Evolutionary conservation across 2,888 invertebrate genomes (phyloP).

Genomic region (Limnephilus rhombicus): DNA sequence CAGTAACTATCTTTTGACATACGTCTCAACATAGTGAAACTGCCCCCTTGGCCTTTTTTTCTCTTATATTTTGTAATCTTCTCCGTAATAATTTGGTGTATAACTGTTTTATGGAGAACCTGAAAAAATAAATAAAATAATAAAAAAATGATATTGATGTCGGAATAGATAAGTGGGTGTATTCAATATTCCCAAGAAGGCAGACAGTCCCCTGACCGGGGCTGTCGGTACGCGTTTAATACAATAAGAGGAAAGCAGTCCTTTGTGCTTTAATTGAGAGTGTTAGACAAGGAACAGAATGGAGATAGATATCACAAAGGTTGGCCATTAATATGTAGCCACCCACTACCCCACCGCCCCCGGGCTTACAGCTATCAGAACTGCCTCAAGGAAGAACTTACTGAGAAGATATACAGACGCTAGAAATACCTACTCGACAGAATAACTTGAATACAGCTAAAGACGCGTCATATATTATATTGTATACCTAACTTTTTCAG

Average conservation of each 20-base stretch:
- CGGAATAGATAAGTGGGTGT: background rate
- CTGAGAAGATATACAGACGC: background rate
- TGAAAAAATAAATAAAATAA: too few relatives aligned
- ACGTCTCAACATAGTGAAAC: too few relatives aligned
- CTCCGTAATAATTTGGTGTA: too few relatives aligned
- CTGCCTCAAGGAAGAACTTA: background rate
- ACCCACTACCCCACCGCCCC: background rate
- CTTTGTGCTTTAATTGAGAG: conserved; percentile 13
- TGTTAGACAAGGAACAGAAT: conserved; percentile 17
- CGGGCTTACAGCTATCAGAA: background rate
- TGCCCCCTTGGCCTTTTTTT: too few relatives aligned
- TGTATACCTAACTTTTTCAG: too few relatives aligned
- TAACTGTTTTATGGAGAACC: too few relatives aligned
- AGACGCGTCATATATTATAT: too few relatives aligned
- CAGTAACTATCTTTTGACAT: too few relatives aligned
- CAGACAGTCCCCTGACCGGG: background rate
- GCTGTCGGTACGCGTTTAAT: background rate
- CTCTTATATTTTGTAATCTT: too few relatives aligned
- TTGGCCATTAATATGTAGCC: background rate
- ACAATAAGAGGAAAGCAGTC: background rate
- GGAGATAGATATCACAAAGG: conserved; percentile 43
- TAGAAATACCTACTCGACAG: background rate
- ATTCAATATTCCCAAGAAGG: background rate
- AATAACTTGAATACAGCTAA: background rate
- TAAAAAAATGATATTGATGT: too few relatives aligned